Evolutionary conservation across 2,113 vertebrate species (phyloP).

Genomic region (Dicrurus megarhynchus): DNA sequence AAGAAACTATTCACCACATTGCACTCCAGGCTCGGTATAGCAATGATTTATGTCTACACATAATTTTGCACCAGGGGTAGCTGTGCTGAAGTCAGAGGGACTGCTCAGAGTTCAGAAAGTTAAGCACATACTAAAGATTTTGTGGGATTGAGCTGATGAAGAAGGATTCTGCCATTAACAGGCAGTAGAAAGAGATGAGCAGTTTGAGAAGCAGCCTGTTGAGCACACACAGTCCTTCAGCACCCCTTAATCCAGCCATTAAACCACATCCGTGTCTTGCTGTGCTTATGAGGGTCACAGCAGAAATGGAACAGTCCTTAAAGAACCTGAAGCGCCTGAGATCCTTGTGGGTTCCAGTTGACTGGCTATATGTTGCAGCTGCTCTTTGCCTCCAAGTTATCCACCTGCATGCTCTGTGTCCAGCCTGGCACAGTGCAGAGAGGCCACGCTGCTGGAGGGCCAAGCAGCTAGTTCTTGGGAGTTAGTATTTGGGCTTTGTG

Average conservation of each 20-base stretch:
- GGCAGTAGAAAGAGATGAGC: neutral
- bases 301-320: neutral
- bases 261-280: neutral
- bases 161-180: neutral
- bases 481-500: fast-evolving
- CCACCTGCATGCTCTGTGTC: fast-evolving
- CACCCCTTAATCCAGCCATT: neutral
- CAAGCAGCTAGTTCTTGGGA: neutral
- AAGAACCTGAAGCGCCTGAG: neutral
- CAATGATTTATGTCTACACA: conserved; percentile 14
- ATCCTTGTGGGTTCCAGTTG: neutral
- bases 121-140: neutral
- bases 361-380: neutral
- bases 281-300: neutral
- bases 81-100: neutral
- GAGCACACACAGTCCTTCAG: neutral
- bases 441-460: fast-evolving
- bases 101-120: neutral
- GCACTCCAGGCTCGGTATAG: neutral
- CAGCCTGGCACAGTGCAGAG: neutral
- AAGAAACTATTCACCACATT: neutral
- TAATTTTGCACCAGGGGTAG: neutral
- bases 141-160: neutral
- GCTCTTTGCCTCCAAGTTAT: neutral
- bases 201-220: neutral